A percentile compares a stretch with the other conserved stretches of the same genome.
Evolutionary conservation across 2,113 vertebrate species (phyloP).

Genomic region (Sylvilagus bachmani): DNA sequence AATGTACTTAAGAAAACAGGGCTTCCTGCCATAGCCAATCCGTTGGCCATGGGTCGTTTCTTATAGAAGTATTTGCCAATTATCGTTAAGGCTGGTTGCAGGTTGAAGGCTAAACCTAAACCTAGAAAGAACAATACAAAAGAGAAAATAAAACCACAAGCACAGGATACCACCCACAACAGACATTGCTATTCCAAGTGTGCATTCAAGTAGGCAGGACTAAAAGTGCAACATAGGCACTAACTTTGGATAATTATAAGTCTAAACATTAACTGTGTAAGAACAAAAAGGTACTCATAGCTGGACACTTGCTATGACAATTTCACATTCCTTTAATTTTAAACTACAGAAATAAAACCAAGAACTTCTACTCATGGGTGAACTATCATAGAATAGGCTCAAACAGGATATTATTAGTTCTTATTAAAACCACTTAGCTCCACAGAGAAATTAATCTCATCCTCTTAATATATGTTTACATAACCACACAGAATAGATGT

Average conservation of each 20-base stretch:
- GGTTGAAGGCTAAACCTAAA: conserved; percentile 97
- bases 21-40: conserved; percentile 98
- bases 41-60: conserved; percentile 97
- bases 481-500: not conserved
- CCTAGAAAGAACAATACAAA: conserved; percentile 87
- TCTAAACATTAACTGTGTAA: not conserved
- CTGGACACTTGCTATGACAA: not conserved
- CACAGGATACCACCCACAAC: not conserved
- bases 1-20: conserved; percentile 97
- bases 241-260: not conserved
- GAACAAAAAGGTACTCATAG: not conserved
- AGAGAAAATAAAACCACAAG: conserved; percentile 11
- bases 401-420: conserved; percentile 37
- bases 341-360: conserved; percentile 52
- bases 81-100: conserved; percentile 98
- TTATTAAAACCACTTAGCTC: conserved; percentile 36
- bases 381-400: not conserved
- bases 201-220: not conserved
- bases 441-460: conserved; percentile 35
- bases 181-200: not conserved
- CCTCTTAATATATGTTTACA: not conserved
- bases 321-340: conserved; percentile 24
- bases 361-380: conserved; percentile 28
- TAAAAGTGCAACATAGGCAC: not conserved
- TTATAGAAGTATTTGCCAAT: conserved; percentile 97